Base-by-base conservation (phyloP, 2,888 invertebrate genomes). In the Nycteola revayana region DNA sequence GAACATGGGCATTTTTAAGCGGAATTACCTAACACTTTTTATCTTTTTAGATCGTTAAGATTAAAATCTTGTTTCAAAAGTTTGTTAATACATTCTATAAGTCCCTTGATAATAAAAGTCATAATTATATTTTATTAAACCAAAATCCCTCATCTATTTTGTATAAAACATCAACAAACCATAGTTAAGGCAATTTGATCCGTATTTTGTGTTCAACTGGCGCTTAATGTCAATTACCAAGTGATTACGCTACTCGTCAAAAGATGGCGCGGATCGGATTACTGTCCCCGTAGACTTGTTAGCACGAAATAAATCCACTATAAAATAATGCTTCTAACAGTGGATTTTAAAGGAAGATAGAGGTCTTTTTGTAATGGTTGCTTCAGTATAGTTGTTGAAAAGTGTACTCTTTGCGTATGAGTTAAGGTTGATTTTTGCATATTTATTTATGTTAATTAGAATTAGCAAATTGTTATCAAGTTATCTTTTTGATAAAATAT, bases 251-350 rank as follows among this genome's bases (percentile, higher is more conserved):
- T 77, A 73, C 66, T 79, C 68, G 53, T 11, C 75, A 66, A 59
- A 73, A 78, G 81, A 80, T 81, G 78, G 74, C 78, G 71, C 54
- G 60, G 64, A 65, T 66, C 69, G 63, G 74, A 72, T 77, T 74
- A 75, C 68, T 54, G 66, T 70, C 74, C 61, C 42, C 47, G 25
- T 66, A 62, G 76, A 60, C 67, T 70, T 75, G 65, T 68, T 73
- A 69, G 34, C 7, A 30, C 8, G 24, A 28, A 25, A 6, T 4
- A 7, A 0, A 3, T n/a, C 66, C 54, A 61, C 26, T 3, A 20
- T 52, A 42, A 18, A 2, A 32, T 39, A 58, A 57, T 10, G 52
- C 28, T 3, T 36, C 5, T n/a, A n/a, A 1, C 9, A 3, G 18
- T 3, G 20, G 18, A 3, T 14, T 11, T 26, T 2, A n/a, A 18